Conservation (phyloP, 2,113 vertebrate genomes). For the Apeltes quadracus region DNA sequence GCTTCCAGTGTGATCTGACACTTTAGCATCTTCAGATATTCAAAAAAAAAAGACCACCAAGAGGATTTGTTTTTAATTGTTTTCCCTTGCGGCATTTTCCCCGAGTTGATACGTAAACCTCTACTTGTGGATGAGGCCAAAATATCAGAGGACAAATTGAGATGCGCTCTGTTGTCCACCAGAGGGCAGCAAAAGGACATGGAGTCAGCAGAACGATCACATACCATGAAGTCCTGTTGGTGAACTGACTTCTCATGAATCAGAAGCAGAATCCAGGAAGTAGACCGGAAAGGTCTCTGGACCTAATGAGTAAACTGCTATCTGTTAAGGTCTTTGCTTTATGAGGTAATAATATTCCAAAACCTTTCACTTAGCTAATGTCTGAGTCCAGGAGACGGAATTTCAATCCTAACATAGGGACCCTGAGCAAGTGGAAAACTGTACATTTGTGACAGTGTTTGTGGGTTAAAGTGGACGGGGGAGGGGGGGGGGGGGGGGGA, state of each 20-base stretch:
- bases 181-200: slow-evolving; percentile 70
- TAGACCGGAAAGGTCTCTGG: slow-evolving; percentile 18
- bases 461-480: not conserved
- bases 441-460: not conserved
- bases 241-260: slow-evolving; percentile 29
- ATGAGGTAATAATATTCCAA: not conserved
- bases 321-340: not conserved
- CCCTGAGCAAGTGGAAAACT: not conserved
- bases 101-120: not conserved
- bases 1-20: no score
- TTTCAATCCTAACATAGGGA: slow-evolving; percentile 1
- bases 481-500: no score
- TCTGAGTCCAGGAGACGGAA: not conserved
- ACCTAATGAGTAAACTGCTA: not conserved
- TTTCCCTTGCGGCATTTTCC: not conserved
- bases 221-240: slow-evolving; percentile 1
- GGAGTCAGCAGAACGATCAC: slow-evolving; percentile 2
- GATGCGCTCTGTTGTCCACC: slow-evolving; percentile 46
- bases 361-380: not conserved
- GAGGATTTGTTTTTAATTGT: no score
- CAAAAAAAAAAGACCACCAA: no score
- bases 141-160: not conserved
- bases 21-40: no score
- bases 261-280: slow-evolving; percentile 36
- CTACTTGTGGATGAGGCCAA: not conserved